Conservation (phyloP, 2,113 vertebrate species). For the Hepsetus odoe region DNA sequence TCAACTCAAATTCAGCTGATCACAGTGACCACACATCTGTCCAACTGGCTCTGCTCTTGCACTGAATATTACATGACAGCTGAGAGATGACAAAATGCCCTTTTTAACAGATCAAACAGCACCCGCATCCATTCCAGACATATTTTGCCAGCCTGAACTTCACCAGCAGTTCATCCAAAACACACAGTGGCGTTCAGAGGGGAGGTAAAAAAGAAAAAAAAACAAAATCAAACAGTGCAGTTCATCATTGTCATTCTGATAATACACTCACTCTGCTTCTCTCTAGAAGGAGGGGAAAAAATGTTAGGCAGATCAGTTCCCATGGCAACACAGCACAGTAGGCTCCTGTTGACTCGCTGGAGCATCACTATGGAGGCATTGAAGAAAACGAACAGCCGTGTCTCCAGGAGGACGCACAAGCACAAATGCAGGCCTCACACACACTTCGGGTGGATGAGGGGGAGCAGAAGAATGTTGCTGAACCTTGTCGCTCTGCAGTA, state of each 20-base stretch:
- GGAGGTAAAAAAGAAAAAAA: neutral
- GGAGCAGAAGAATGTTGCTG: neutral
- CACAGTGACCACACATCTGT: neutral
- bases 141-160: conserved; percentile 20
- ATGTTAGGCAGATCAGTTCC: conserved; percentile 70
- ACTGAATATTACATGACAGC: conserved; percentile 26
- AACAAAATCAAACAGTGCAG: conserved; percentile 43
- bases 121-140: neutral
- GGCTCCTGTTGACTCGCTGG: conserved; percentile 66
- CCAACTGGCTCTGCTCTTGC: conserved; percentile 37
- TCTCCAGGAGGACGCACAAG: conserved; percentile 36
- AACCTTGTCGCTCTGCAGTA: neutral
- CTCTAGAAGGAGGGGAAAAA: conserved; percentile 60
- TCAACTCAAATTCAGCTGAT: neutral
- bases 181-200: conserved; percentile 12
- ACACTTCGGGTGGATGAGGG: neutral
- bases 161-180: neutral
- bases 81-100: conserved; percentile 37
- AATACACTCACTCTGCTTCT: conserved; percentile 56
- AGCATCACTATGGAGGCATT: conserved; percentile 66
- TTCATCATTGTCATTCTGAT: conserved; percentile 60
- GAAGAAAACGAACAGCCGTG: conserved; percentile 59
- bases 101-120: conserved; percentile 12
- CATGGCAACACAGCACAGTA: conserved; percentile 74
- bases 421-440: conserved; percentile 15